Evolutionary conservation across 2,888 invertebrate species (phyloP), one percentile per base, ranked within the genome.

Genomic region (Conchocele bisecta): DNA sequence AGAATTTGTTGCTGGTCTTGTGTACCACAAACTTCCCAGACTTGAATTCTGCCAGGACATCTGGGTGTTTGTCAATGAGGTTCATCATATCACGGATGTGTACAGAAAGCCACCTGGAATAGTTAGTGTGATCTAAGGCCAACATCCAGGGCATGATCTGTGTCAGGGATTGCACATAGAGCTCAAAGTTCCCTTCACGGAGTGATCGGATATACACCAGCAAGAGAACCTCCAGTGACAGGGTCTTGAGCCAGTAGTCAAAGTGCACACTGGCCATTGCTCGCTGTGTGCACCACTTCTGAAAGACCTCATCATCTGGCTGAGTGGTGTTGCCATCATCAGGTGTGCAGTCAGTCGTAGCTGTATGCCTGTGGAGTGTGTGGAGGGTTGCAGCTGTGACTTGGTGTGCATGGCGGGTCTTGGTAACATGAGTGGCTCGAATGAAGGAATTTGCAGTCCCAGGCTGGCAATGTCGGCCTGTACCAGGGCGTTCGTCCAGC

Each of bases 401-500:
- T 51, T 83, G 75, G 53, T 85, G 82, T 28, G 75, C 77, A 28
- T 57, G 26, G 17, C 67, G 44, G 9, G 63, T 70, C 22, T 44
- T 50, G n/a, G 57, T 51, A 4, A 75, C 44, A 31, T 75, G 66
- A 6, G 54, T 17, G 9, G 53, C 61, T 28, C 48, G 56, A 35
- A 72, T 17, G 26, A 68, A 63, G 1, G 67, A 74, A 17, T 83
- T 73, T 9, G 79, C 81, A 35, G 60, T 69, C 1, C 83, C 85
- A 48, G 74, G 28, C n/a, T 44, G 13, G 82, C 72, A 41, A 85
- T 71, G 6, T 46, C 72, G 15, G 84, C 82, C 29, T 75, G 29
- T 20, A 58, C 53, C 9, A 83, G n/a, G 2, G 63, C 66, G 6
- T 35, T 6, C 33, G 70, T 74, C 84, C 85, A 86, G 6, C 83